Evolutionary conservation across 2,888 invertebrate species (phyloP).

Genomic region (Osmoderma eremita): DNA sequence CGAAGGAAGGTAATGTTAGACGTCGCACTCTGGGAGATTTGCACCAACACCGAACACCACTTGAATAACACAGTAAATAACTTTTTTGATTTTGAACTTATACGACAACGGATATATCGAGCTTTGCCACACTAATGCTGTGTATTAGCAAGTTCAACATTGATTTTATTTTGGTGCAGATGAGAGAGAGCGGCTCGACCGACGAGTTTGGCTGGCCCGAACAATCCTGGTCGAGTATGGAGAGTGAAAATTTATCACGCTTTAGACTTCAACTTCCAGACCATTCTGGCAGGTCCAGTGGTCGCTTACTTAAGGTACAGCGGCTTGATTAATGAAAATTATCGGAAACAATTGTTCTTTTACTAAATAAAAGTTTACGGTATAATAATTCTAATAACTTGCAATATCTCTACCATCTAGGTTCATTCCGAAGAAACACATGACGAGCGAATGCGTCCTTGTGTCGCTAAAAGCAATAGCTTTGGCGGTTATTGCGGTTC

Average conservation of each 20-base stretch:
- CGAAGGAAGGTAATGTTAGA: too few species aligned
- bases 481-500: conserved; percentile 83
- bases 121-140: too few species aligned
- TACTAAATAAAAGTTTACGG: not conserved
- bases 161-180: too few species aligned
- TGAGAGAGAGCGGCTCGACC: conserved; percentile 63
- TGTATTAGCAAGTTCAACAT: too few species aligned
- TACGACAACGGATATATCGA: too few species aligned
- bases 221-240: conserved; percentile 68
- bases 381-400: too few species aligned
- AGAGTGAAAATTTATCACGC: conserved; percentile 64
- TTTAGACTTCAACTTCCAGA: conserved; percentile 65
- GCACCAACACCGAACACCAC: too few species aligned
- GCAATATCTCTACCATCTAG: conserved; percentile 54
- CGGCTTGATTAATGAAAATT: not conserved
- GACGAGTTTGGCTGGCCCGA: conserved; percentile 66
- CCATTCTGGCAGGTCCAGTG: conserved; percentile 62
- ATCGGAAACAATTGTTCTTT: not conserved
- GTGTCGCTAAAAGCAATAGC: conserved; percentile 85
- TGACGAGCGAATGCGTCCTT: conserved; percentile 63
- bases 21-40: too few species aligned
- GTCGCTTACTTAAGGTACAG: conserved; percentile 66
- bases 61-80: too few species aligned
- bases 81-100: too few species aligned
- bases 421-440: conserved; percentile 69